These are phyloP conservation scores for Oceanites oceanicus DNA, from an alignment of 2,113 vertebrate species.

Conservation along the genomic window DNA sequence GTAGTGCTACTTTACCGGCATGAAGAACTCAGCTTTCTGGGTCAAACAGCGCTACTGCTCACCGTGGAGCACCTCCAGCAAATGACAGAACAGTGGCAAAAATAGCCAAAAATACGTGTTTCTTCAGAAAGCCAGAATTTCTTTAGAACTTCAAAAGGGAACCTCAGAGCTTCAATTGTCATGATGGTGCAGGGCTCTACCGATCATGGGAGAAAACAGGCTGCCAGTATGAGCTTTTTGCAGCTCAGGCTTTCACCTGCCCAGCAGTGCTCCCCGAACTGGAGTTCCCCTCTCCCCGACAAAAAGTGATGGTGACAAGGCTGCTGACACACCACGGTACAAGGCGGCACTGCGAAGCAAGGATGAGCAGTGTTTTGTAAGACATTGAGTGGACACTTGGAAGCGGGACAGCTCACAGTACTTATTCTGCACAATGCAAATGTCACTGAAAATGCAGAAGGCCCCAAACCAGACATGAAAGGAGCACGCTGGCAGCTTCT, in stretches of 20 bases:
- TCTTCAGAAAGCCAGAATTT: neutral
- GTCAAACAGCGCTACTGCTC: neutral
- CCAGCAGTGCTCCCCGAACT: fast-evolving
- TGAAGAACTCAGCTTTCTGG: neutral
- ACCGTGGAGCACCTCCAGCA: neutral
- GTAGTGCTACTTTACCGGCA: neutral
- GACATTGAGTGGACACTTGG: neutral
- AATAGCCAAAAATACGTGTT: neutral
- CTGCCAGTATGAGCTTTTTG: neutral
- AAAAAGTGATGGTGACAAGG: neutral
- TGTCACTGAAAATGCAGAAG: neutral
- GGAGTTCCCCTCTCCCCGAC: fast-evolving
- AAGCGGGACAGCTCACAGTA: neutral
- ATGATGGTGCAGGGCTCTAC: neutral
- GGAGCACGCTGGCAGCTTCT: neutral
- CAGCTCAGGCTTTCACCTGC: neutral
- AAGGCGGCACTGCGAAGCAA: neutral
- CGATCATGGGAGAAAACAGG: fast-evolving
- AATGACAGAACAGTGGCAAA: neutral
- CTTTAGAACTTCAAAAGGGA: neutral
- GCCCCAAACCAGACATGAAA: neutral
- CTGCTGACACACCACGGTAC: neutral
- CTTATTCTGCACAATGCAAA: neutral
- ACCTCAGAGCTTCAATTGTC: neutral
- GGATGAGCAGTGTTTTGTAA: neutral